phyloP scores from a whole-genome alignment of 2,797 vertebrate genomes.

The Cossypha niveicapilla region DNA sequence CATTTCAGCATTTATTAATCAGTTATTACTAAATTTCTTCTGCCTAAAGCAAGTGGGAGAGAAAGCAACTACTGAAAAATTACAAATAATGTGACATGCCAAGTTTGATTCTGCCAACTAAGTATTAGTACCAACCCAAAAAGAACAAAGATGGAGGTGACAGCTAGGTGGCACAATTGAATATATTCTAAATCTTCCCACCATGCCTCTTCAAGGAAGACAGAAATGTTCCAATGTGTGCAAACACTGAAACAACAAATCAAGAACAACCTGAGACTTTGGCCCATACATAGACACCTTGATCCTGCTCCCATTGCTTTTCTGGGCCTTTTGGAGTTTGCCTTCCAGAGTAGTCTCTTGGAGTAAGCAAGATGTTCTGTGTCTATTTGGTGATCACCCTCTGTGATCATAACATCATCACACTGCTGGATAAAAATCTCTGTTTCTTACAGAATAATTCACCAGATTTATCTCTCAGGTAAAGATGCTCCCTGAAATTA shows the following conservation, averaged over 20 bases:
- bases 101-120: background rate
- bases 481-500: background rate
- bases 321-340: background rate
- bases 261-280: background rate
- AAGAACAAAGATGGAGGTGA: background rate
- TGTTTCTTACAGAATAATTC: background rate
- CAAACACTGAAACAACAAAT: background rate
- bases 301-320: background rate
- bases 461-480: background rate
- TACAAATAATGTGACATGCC: background rate
- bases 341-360: background rate
- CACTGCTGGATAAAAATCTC: background rate
- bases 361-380: background rate
- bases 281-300: background rate
- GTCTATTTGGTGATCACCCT: background rate
- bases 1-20: constrained; percentile 4
- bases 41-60: background rate
- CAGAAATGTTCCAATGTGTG: background rate
- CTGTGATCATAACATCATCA: background rate
- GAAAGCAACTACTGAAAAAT: background rate
- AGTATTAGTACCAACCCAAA: background rate
- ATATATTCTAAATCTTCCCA: background rate
- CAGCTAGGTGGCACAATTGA: background rate
- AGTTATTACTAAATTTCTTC: constrained; percentile 5
- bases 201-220: background rate